Conservation (phyloP, 2,888 invertebrate species). For the Eurytoma adleriae region DNA sequence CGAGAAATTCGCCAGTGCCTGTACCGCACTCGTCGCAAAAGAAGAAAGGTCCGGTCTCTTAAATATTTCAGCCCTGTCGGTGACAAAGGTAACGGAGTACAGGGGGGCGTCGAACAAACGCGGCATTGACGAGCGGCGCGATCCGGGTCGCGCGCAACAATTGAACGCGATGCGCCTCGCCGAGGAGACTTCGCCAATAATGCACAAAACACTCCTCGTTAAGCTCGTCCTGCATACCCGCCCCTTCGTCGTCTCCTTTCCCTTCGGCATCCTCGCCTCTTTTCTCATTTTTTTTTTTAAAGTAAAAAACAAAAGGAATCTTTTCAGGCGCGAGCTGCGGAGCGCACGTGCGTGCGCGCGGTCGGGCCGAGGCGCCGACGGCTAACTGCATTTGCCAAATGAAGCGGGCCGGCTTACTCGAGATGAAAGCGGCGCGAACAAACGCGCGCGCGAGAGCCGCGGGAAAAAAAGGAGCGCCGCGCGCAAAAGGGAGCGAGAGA, state of each 20-base stretch:
- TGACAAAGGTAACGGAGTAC: too few species aligned
- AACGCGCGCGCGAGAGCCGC: slow-evolving; percentile 1
- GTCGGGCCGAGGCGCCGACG: slow-evolving; percentile 22
- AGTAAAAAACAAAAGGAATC: background rate
- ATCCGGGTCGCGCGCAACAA: too few species aligned
- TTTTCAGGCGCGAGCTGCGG: too few species aligned
- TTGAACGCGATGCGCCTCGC: too few species aligned
- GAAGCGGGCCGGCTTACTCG: slow-evolving; percentile 34
- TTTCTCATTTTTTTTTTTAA: too few species aligned
- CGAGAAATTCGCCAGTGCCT: too few species aligned
- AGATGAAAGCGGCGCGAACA: slow-evolving; percentile 38
- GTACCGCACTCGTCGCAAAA: too few species aligned
- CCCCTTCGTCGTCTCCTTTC: background rate
- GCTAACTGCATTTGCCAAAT: slow-evolving; percentile 51
- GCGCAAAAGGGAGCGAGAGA: background rate
- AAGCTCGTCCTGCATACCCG: background rate
- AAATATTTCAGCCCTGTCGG: too few species aligned
- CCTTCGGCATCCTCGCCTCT: background rate
- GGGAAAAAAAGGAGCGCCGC: background rate
- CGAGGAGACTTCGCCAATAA: background rate
- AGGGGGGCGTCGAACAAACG: too few species aligned
- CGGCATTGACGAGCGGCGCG: background rate
- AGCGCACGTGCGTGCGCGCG: too few species aligned
- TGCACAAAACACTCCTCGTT: background rate
- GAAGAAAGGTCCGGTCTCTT: too few species aligned